These are phyloP conservation scores for Lacerta agilis DNA, from an alignment of 2,797 vertebrate species.

Conservation along the genomic window DNA sequence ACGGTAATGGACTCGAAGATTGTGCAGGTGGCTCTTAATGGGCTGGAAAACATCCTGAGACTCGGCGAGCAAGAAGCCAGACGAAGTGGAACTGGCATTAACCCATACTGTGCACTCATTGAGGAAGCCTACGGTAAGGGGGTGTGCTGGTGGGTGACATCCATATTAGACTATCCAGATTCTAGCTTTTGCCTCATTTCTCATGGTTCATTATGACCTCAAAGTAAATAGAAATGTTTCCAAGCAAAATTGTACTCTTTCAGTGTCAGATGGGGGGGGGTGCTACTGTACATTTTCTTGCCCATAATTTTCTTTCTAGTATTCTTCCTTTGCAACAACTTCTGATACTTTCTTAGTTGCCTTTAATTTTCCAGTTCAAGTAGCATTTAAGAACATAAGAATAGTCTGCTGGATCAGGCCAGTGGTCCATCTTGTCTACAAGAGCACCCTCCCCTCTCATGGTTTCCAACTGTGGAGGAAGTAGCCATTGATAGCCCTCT, in stretches of 20 bases:
- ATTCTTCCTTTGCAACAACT: not conserved
- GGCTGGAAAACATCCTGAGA: conserved; percentile 95
- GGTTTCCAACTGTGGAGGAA: too few species aligned
- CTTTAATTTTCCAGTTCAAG: not conserved
- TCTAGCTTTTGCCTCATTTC: not conserved
- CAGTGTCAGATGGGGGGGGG: not conserved
- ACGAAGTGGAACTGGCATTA: conserved; percentile 89
- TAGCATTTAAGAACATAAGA: not conserved
- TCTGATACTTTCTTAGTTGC: not conserved
- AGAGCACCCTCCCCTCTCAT: too few species aligned
- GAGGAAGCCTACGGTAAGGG: conserved; percentile 95
- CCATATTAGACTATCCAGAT: not conserved
- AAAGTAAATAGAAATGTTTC: not conserved
- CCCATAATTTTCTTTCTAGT: not conserved
- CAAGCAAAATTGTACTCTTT: not conserved
- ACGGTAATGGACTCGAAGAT: conserved; percentile 99
- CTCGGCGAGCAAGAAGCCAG: conserved; percentile 96
- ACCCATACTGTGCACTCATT: conserved; percentile 95
- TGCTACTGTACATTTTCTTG: not conserved
- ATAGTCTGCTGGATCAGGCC: too few species aligned
- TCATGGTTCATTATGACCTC: not conserved
- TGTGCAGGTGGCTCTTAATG: conserved; percentile 95
- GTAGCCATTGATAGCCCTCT: too few species aligned
- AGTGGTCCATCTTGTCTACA: too few species aligned
- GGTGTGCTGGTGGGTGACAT: not conserved